Evolutionary conservation across 2,888 invertebrate species (phyloP), one percentile per base, ranked within the genome.

Genomic region (Anthophora plumipes): DNA sequence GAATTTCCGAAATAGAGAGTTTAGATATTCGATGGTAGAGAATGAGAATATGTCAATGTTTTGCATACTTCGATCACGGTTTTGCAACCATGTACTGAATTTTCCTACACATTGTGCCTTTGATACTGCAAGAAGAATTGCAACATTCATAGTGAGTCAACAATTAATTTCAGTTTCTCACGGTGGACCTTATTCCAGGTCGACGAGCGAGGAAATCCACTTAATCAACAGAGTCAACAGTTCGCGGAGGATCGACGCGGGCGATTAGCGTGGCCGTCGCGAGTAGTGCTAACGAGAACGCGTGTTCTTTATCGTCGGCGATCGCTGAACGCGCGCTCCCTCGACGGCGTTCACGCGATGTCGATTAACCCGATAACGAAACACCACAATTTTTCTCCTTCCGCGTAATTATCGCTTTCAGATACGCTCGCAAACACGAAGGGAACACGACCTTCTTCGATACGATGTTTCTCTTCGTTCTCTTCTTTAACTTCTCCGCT

Each of bases 211-310:
- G 63, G 60, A 63, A 39, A 64, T 68, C 50, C 75, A 39, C 48
- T 75, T 48, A 57, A 77, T 67, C 67, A 50, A 43, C 66, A 43
- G n/a, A 66, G 61, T 71, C 55, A 77, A 80, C 77, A 59, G 73
- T 31, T 68, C 52, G 9, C 25, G 12, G 20, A 14, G 63, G 54
- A 68, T 59, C 25, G 68, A 68, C 46, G 20, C 31, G 1, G 9
- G 46, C 46, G 63, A 75, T 80, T 80, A 76, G 54, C 50, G 59
- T 46, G 61, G 25, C 17, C 60, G 43, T 61, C 31, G 31, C 20
- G 20, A 57, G 43, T 46, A 25, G 55, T 22, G 59, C 63, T 77
- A 68, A 72, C 68, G 67, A 66, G 68, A 8, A 55, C 52, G 69
- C 80, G 68, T 73, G 66, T 69, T 43, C 6, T 20, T 22, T 73